Percentiles rank a stretch among this genome's conserved stretches.
These are phyloP conservation scores for Brachionus plicatilis DNA, from an alignment of 1,140 invertebrate genomes.

Conservation along the genomic window DNA sequence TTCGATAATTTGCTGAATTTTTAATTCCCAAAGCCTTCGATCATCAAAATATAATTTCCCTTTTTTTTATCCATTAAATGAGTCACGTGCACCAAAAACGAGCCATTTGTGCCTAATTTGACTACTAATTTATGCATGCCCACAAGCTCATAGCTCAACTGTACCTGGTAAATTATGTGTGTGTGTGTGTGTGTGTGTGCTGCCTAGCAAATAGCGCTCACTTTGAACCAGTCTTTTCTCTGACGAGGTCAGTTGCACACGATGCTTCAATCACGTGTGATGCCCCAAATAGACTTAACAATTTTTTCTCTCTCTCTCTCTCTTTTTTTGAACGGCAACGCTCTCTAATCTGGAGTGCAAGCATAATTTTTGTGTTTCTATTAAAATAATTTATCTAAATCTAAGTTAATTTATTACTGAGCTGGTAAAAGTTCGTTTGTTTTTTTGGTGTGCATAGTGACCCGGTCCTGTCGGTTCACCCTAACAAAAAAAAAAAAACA, in stretches of 20 bases:
- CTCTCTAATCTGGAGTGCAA: slow-evolving; percentile 5
- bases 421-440: not conserved
- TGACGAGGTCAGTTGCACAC: not conserved
- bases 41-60: not conserved
- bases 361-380: not conserved
- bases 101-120: not conserved
- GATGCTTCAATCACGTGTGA: not conserved
- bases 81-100: not conserved
- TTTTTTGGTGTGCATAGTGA: not conserved
- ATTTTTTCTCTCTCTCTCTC: no score
- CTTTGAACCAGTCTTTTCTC: not conserved
- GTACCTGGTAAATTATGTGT: not conserved
- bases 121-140: not conserved
- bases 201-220: not conserved
- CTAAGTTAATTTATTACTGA: slow-evolving; percentile 28
- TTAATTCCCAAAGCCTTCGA: not conserved
- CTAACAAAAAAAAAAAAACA: not conserved
- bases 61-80: not conserved
- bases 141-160: not conserved
- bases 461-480: not conserved
- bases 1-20: not conserved
- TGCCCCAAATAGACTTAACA: not conserved
- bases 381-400: not conserved
- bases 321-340: not conserved
- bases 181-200: not conserved